Conservation (phyloP, 2,797 vertebrate genomes). For the Bradypus variegatus region DNA sequence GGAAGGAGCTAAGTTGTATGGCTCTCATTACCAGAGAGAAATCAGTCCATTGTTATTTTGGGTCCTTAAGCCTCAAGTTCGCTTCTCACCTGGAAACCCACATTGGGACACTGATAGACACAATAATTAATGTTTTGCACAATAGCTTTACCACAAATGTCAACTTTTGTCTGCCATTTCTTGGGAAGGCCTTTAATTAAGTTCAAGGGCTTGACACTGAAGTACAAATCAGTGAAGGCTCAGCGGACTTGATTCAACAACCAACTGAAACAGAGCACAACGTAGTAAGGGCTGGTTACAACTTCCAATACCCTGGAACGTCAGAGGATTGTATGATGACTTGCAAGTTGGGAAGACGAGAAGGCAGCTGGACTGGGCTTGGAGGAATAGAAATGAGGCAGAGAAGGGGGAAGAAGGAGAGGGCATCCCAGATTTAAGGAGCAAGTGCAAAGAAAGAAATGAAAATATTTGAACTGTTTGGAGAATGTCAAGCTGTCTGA, state of each 20-base stretch:
- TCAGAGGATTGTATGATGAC: neutral
- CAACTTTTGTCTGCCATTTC: slow-evolving; percentile 51
- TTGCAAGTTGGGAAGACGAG: neutral
- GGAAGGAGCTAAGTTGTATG: neutral
- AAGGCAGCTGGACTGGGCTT: neutral
- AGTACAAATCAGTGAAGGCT: neutral
- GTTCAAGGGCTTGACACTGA: slow-evolving; percentile 43
- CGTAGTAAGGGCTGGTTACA: neutral
- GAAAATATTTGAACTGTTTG: neutral
- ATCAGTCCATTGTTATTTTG: slow-evolving; percentile 24
- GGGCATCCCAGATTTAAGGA: neutral
- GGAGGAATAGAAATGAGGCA: neutral
- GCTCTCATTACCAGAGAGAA: slow-evolving; percentile 1
- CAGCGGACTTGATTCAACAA: neutral
- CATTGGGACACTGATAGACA: slow-evolving; percentile 33
- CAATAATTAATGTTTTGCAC: slow-evolving; percentile 44
- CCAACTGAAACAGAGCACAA: neutral
- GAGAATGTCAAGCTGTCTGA: neutral
- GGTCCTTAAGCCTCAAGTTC: slow-evolving; percentile 14
- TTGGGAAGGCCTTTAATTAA: slow-evolving; percentile 46
- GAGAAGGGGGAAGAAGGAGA: neutral
- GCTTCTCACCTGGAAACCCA: slow-evolving; percentile 51
- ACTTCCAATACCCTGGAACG: no score
- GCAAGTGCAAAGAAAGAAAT: neutral
- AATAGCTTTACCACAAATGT: slow-evolving; percentile 42